Conservation (phyloP, 1,140 invertebrate genomes). For the Magallana gigas region DNA sequence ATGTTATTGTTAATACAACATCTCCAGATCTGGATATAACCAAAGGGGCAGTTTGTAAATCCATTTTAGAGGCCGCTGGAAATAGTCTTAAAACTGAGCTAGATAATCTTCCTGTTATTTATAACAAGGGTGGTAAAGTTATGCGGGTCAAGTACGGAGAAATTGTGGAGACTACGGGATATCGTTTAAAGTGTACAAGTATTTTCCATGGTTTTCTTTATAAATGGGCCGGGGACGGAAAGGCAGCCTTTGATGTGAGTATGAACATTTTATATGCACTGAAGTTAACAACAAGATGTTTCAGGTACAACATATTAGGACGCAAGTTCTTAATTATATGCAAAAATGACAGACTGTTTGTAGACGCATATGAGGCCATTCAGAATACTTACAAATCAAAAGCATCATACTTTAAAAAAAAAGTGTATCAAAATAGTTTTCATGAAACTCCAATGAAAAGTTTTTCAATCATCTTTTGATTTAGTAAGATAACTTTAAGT, state of each 20-base stretch:
- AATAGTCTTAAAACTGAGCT: slow-evolving; percentile 45
- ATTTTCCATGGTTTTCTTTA: slow-evolving; percentile 51
- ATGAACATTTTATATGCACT: no score
- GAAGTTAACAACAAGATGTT: no score
- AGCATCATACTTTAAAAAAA: no score
- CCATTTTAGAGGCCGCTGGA: slow-evolving; percentile 49
- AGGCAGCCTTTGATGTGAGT: background rate
- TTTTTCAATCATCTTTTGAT: no score
- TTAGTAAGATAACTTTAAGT: no score
- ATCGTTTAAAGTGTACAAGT: slow-evolving; percentile 43
- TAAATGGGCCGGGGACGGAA: background rate
- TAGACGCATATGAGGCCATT: no score
- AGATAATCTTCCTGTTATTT: slow-evolving; percentile 5
- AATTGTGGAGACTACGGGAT: slow-evolving; percentile 37
- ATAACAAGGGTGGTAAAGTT: background rate
- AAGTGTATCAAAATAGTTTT: no score
- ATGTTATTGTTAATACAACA: slow-evolving; percentile 56
- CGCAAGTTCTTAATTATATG: no score
- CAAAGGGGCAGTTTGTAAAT: slow-evolving; percentile 47
- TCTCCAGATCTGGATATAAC: slow-evolving; percentile 44
- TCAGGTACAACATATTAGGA: no score
- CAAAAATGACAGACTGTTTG: no score
- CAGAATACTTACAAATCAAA: no score
- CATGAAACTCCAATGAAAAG: no score
- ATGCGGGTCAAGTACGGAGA: background rate